These are phyloP conservation scores for Alosa sapidissima DNA, from an alignment of 2,797 vertebrate genomes.

Conservation along the genomic window DNA sequence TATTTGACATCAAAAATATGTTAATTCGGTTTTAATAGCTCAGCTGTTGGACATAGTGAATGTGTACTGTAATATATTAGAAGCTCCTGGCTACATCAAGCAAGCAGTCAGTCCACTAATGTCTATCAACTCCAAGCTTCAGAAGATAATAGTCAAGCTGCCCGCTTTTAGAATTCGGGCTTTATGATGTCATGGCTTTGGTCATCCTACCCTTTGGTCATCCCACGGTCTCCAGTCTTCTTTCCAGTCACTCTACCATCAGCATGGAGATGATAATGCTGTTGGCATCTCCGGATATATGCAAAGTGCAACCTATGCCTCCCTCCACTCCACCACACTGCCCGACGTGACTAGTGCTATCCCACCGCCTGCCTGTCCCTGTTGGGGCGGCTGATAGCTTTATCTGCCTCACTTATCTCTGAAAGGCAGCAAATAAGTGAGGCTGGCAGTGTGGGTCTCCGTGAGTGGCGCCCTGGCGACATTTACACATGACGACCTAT, in stretches of 20 bases:
- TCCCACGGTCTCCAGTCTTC: slow-evolving; percentile 27
- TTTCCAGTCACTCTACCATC: slow-evolving; percentile 50
- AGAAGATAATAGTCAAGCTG: no score
- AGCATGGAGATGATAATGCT: slow-evolving; percentile 46
- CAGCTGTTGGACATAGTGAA: no score
- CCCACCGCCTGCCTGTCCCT: slow-evolving; percentile 55
- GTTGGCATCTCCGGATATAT: slow-evolving; percentile 40
- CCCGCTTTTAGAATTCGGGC: no score
- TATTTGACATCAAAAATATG: not conserved
- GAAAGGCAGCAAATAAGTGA: slow-evolving; percentile 60
- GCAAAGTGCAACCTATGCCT: not conserved
- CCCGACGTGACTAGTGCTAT: slow-evolving; percentile 43
- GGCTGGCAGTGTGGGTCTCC: slow-evolving; percentile 39
- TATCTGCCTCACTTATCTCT: slow-evolving; percentile 66
- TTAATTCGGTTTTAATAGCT: not conserved
- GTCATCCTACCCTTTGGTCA: not conserved
- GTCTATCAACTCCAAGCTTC: no score
- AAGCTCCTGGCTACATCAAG: not conserved
- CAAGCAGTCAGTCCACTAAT: not conserved
- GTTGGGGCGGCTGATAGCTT: slow-evolving; percentile 62
- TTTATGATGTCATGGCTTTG: not conserved
- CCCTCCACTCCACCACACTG: not conserved
- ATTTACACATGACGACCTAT: slow-evolving; percentile 52
- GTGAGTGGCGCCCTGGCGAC: slow-evolving; percentile 34
- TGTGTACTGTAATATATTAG: not conserved